Conservation (phyloP, 2,797 vertebrate species). For the Natrix natrix region DNA sequence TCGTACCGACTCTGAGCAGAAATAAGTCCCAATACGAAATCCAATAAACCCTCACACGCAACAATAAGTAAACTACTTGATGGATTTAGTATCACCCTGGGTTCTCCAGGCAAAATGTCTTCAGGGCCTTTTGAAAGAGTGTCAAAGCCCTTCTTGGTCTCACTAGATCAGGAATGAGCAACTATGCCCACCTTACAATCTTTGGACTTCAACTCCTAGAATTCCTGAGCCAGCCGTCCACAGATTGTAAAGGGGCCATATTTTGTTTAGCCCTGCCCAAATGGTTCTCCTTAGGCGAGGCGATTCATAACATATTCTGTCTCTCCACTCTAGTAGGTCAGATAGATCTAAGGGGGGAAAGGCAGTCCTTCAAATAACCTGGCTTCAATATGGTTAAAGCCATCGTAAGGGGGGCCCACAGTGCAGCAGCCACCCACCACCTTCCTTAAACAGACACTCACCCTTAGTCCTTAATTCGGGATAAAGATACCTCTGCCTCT, state of each 20-base stretch:
- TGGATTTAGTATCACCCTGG: neutral
- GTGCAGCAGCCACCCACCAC: neutral
- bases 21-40: neutral
- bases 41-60: neutral
- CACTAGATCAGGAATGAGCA: neutral
- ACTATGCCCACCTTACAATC: neutral
- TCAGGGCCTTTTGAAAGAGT: neutral
- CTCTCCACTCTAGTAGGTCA: neutral
- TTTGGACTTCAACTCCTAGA: neutral
- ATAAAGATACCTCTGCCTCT: neutral
- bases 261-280: neutral
- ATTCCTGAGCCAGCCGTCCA: neutral
- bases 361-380: neutral
- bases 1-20: neutral
- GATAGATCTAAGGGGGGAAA: neutral
- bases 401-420: neutral
- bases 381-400: neutral
- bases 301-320: neutral
- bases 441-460: slow-evolving; percentile 23
- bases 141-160: neutral
- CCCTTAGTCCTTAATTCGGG: neutral
- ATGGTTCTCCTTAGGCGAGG: neutral
- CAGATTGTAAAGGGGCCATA: neutral
- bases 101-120: neutral
- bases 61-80: neutral